Evolutionary conservation across 1,140 invertebrate species (phyloP).

Genomic region (Pogonognathellus flavescens): DNA sequence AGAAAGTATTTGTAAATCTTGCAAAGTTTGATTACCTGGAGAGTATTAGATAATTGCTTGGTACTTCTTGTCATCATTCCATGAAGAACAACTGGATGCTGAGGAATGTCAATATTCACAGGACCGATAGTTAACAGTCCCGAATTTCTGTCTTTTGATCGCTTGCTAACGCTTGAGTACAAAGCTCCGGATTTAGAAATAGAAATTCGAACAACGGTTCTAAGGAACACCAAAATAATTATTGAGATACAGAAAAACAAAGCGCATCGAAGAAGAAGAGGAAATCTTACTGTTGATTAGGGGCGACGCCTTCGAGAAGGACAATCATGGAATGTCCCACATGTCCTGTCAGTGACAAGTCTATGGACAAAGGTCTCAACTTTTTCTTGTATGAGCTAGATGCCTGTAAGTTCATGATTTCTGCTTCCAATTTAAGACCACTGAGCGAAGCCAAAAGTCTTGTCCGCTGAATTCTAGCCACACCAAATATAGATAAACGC

Average conservation of each 20-base stretch:
- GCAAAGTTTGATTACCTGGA: slow-evolving; percentile 77
- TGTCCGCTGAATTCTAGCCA: slow-evolving; percentile 89
- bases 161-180: slow-evolving; percentile 85
- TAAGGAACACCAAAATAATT: slow-evolving; percentile 68
- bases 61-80: slow-evolving; percentile 97
- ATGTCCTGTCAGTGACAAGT: slow-evolving; percentile 90
- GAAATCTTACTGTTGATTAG: slow-evolving; percentile 83
- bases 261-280: neutral
- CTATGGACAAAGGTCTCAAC: slow-evolving; percentile 78
- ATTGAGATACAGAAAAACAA: slow-evolving; percentile 34
- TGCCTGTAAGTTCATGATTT: slow-evolving; percentile 86
- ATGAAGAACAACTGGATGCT: slow-evolving; percentile 95
- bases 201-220: slow-evolving; percentile 93
- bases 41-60: slow-evolving; percentile 90
- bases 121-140: slow-evolving; percentile 88
- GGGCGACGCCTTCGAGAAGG: slow-evolving; percentile 88
- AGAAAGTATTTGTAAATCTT: neutral
- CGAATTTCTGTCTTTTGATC: slow-evolving; percentile 87
- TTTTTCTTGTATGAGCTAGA: slow-evolving; percentile 85
- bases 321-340: slow-evolving; percentile 93
- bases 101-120: slow-evolving; percentile 93
- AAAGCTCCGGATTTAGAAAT: slow-evolving; percentile 92
- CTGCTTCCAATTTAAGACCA: slow-evolving; percentile 91
- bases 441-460: slow-evolving; percentile 90
- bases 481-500: slow-evolving; percentile 83